Evolutionary conservation across 2,797 vertebrate genomes (phyloP), one percentile per base, ranked within the genome.

Genomic region (Epinephelus awoara): DNA sequence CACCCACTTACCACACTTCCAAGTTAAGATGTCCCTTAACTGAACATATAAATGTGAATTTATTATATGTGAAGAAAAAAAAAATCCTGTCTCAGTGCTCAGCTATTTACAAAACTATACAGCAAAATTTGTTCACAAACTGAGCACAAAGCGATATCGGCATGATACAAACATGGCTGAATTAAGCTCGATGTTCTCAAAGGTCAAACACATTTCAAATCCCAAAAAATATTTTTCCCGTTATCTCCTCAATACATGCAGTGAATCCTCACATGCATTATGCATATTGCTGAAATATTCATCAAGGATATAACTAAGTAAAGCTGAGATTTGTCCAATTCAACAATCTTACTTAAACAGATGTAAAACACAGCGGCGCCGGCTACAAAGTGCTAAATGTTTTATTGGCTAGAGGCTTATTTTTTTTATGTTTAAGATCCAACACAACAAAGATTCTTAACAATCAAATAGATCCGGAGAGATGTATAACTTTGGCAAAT

Each of bases 281-380:
- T 90, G 27, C 61, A 92, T 57, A 65, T 77, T 52, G 52, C 62
- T 88, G 11, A 90, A 91, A 90, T 89, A 91, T 89, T 91, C 75
- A 89, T 89, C 75, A 82, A 83, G 79, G 68, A 79, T 67, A 80
- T 63, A 85, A 75, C 46, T 85, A 65, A 79, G 80, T 86, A 79
- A 85, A 88, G 63, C 72, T 72, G 54, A 83, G 70, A 78, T 70
- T 76, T 59, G 74, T 81, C 79, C 86, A 70, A 49, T 88, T 88
- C 34, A 55, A 78, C 46, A 81, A 56, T 67, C 6, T 52, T 62
- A 64, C 61, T 86, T 58, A 68, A 77, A 81, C 46, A 62, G 72
- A 69, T 63, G 18, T 63, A 51, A 84, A 68, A 79, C 83, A 82
- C 49, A 27, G 21, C 6, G 11, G 9, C 13, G 44, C 10, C 13